These are phyloP conservation scores for Plebejus melissa DNA, from an alignment of 2,888 invertebrate species.

Conservation along the genomic window DNA sequence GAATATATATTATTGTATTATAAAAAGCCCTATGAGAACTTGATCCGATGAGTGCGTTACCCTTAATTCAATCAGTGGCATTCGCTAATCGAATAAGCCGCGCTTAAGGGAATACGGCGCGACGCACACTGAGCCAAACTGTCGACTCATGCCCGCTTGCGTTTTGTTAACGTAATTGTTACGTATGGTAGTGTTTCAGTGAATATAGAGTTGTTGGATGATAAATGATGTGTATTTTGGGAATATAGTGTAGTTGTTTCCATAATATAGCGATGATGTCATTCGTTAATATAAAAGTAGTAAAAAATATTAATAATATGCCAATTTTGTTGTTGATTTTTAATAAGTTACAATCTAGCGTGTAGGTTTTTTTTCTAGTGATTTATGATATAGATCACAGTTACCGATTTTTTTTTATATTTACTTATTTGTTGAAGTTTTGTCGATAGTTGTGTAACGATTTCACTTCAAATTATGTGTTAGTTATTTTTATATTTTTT, in stretches of 20 bases:
- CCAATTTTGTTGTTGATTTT: background rate
- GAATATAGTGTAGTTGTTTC: no score
- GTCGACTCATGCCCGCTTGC: conserved; percentile 38
- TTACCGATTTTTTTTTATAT: background rate
- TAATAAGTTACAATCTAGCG: background rate
- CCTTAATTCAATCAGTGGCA: conserved; percentile 74
- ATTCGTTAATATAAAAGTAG: no score
- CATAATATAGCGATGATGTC: no score
- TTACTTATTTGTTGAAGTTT: background rate
- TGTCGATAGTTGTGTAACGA: background rate
- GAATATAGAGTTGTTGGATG: background rate
- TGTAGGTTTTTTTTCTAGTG: background rate
- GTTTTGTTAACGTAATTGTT: conserved; percentile 30
- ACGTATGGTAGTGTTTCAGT: background rate
- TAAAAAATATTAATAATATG: no score
- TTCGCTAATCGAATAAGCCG: conserved; percentile 76
- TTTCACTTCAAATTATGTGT: background rate
- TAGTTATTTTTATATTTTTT: background rate
- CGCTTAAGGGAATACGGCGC: conserved; percentile 60
- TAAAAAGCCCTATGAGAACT: conserved; percentile 47
- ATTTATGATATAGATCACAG: background rate
- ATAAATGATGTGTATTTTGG: background rate
- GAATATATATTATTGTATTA: conserved; percentile 30
- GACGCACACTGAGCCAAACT: conserved; percentile 46
- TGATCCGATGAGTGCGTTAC: conserved; percentile 54